Evolutionary conservation across 2,888 invertebrate genomes (phyloP), one percentile per base, ranked within the genome.

Genomic region (Eubasilissa splendida): DNA sequence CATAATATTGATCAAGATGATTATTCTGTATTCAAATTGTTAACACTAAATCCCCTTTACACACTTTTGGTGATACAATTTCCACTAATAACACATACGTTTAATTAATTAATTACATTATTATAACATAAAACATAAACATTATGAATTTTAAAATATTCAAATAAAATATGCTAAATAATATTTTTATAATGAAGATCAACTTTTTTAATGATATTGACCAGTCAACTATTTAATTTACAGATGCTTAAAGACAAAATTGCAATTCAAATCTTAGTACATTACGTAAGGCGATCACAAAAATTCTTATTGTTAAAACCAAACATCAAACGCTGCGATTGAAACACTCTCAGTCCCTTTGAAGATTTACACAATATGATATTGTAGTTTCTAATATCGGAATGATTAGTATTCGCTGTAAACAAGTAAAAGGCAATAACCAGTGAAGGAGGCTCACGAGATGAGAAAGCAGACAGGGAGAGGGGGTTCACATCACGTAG

Each of bases 401-500:
- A 83, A 83, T 83, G 83, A 79, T 83, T 81, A 77, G 73, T 81
- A 70, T 76, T 58, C 22, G 71, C 79, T 81, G 79, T 76, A 76
- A 76, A 74, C 71, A 76, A 80, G 73, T 80, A 78, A 75, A 82
- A 82, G 82, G 82, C 82, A 59, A 68, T 71, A 56, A 77, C 63
- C 73, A 68, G 76, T 74, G 75, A 79, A 74, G 76, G 73, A 68
- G 56, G 42, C 54, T 76, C 76, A 77, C 78, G 76, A 79, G 76
- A 76, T 53, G 14, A 75, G 73, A 31, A 80, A 59, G 66, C 53
- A 78, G 60, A 33, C 78, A 50, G 66, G 56, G n/a, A 12, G 56
- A 56, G 54, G 71, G 8, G 9, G 71, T 75, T 83, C 82, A 84
- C 84, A 84, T 83, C 73, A 83, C 84, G 66, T 82, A 84, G 77